phyloP scores from a whole-genome alignment of 2,888 invertebrate species.

The Philonicus albiceps region DNA sequence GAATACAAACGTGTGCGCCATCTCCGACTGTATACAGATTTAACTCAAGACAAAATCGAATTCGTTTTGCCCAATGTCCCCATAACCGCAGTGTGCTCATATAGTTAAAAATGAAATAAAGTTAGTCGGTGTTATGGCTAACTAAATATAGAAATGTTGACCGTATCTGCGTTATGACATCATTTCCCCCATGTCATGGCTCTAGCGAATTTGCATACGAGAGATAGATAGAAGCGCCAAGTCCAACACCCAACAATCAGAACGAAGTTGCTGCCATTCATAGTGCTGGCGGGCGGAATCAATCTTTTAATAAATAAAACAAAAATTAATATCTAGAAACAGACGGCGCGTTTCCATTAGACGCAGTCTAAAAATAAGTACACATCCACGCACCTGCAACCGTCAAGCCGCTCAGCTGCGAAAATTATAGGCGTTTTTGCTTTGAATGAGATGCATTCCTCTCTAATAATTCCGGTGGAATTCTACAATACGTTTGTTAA shows the following conservation, averaged over 20 bases:
- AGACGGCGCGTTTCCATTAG: background rate
- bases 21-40: background rate
- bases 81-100: background rate
- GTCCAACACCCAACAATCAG: background rate
- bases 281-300: background rate
- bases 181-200: slow-evolving; percentile 19
- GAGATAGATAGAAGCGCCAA: background rate
- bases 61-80: background rate
- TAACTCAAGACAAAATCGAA: background rate
- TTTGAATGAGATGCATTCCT: background rate
- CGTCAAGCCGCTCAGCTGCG: background rate
- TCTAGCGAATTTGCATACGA: background rate
- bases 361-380: background rate
- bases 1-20: background rate
- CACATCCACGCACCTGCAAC: background rate
- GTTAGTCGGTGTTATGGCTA: background rate
- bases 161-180: slow-evolving; percentile 24
- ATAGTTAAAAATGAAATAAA: background rate
- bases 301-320: background rate
- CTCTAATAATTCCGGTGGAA: background rate
- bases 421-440: background rate
- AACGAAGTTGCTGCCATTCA: background rate
- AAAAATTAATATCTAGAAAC: background rate
- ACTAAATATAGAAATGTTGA: slow-evolving; percentile 35
- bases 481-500: background rate